Base-by-base conservation (phyloP, 1,140 invertebrate species). In the Mesaphorura yosii region DNA sequence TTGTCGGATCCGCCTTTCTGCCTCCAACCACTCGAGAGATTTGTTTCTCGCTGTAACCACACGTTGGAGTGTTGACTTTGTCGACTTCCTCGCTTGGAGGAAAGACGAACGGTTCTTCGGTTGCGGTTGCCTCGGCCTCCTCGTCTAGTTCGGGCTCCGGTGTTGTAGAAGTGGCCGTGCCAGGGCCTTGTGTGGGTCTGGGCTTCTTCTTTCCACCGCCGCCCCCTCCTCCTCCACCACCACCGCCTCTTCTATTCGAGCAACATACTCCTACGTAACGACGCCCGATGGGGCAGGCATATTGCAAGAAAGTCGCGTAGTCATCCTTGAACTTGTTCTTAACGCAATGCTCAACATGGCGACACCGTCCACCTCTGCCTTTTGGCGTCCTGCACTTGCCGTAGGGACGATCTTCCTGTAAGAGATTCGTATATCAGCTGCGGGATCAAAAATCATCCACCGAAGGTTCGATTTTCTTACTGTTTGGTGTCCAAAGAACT, bases 231-330 rank as follows among this genome's bases (percentile, higher is more conserved):
- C 14, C 12, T 38, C 42, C 19, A 23, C 12, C 20, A 46, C 23
- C 3, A 28, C 48, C 25, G 51, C 25, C 22, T 57, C 48, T 0
- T 65, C 58, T 51, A 22, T 55, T 28, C 10, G 78, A 77, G 64
- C 79, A 82, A 58, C 80, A 82, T 7, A 77, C 72, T 34, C 79
- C 79, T 23, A 80, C 68, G 52, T 73, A 74, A 40, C 76, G 78
- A 50, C 27, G 64, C 23, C 79, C 72, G 49, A 83, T 82, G 15
- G 81, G 72, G 63, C 82, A 83, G 14, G 80, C 66, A 59, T 82
- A 78, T 40, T 80, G 73, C 61, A 81, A 69, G 37, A 79, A 72
- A 31, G 73, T 73, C 51, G 70, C 67, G 46, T 76, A 74, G 59
- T 78, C 73, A 1, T 66, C 66, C 39, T 72, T 72, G 50, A 80